phyloP scores from a whole-genome alignment of 2,113 vertebrate species.

The Corythaeola cristata region DNA sequence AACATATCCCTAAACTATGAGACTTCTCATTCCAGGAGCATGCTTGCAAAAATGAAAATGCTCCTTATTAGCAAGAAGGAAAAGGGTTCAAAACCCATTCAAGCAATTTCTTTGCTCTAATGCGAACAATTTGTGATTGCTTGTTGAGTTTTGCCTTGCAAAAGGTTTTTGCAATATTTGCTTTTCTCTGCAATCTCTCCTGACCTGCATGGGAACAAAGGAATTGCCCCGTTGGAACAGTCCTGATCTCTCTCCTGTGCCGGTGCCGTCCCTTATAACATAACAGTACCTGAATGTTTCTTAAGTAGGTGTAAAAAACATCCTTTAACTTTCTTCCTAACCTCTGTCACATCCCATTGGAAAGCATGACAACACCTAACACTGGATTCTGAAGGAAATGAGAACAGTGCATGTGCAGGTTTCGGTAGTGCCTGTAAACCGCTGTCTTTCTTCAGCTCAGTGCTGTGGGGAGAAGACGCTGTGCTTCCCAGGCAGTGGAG shows the following conservation, averaged over 20 bases:
- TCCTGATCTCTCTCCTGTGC: neutral
- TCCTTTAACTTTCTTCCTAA: neutral
- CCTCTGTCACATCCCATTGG: neutral
- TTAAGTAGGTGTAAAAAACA: neutral
- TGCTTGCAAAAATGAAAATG: neutral
- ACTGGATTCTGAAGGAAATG: neutral
- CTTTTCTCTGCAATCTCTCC: constrained; percentile 20
- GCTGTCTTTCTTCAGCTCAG: neutral
- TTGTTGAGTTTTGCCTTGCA: constrained; percentile 24
- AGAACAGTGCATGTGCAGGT: neutral
- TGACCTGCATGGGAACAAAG: neutral
- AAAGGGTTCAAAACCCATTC: neutral
- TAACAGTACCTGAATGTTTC: neutral
- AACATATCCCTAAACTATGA: constrained; percentile 37
- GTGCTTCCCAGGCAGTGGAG: neutral
- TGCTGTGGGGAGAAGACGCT: neutral
- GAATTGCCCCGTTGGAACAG: neutral
- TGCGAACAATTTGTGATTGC: neutral
- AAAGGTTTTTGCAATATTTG: constrained; percentile 47
- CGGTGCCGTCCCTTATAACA: neutral
- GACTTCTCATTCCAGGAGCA: constrained; percentile 35
- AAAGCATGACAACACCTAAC: neutral
- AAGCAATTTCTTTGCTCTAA: neutral
- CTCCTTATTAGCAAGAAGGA: neutral
- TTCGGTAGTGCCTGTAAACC: neutral